Evolutionary conservation across 1,140 invertebrate genomes (phyloP).

Genomic region (Listronotus bonariensis): DNA sequence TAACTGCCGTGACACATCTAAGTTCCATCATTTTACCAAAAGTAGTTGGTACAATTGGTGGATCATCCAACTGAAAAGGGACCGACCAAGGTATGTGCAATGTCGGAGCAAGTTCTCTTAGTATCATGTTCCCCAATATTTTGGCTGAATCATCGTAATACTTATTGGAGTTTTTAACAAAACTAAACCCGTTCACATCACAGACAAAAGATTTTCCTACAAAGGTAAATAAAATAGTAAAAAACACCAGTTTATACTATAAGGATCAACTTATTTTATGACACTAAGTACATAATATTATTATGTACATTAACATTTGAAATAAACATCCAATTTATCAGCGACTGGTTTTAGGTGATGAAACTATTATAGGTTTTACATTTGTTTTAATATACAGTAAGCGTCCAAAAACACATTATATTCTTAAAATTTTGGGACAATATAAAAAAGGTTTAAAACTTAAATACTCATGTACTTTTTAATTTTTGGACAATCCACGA

Average conservation of each 20-base stretch:
- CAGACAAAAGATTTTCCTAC: constrained; percentile 91
- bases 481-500: too few relatives aligned
- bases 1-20: constrained; percentile 96
- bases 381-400: too few relatives aligned
- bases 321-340: too few relatives aligned
- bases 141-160: constrained; percentile 99
- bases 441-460: too few relatives aligned
- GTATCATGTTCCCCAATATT: constrained; percentile 88
- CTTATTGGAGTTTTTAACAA: constrained; percentile 99
- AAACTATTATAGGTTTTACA: too few relatives aligned
- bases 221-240: constrained; percentile 29
- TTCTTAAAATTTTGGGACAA: too few relatives aligned
- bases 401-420: too few relatives aligned
- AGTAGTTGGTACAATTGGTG: constrained; percentile 97
- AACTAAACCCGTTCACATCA: constrained; percentile 99
- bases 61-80: constrained; percentile 96
- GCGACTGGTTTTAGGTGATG: too few relatives aligned
- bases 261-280: too few relatives aligned
- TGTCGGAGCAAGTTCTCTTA: constrained; percentile 90
- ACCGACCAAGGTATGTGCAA: constrained; percentile 96
- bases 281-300: too few relatives aligned
- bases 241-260: constrained; percentile 8
- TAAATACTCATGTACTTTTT: too few relatives aligned
- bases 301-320: too few relatives aligned
- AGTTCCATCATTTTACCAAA: constrained; percentile 99